A percentile compares a stretch with the other conserved stretches of the same genome.
These are phyloP conservation scores for Heliconius hermathena DNA, from an alignment of 1,140 invertebrate species.

Conservation along the genomic window DNA sequence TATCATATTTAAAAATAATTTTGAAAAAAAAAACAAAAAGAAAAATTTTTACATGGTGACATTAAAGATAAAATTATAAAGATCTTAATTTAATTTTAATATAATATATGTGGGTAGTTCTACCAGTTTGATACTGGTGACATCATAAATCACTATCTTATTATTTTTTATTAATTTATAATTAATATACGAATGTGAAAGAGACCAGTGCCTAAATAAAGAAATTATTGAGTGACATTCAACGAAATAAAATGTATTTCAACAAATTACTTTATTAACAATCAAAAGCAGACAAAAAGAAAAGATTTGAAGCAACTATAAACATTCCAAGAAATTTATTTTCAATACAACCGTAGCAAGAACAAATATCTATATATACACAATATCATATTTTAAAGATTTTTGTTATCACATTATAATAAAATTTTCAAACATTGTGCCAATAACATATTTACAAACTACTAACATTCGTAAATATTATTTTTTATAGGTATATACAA, in stretches of 20 bases:
- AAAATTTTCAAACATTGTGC: background rate
- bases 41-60: too few species aligned
- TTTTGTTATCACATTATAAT: background rate
- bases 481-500: background rate
- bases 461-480: constrained; percentile 11
- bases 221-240: background rate
- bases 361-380: background rate
- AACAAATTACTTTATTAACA: background rate
- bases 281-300: background rate
- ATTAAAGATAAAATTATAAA: too few species aligned
- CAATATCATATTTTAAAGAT: background rate
- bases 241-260: background rate
- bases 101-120: too few species aligned
- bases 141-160: too few species aligned
- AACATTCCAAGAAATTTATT: background rate
- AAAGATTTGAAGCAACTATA: background rate
- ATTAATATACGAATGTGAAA: background rate
- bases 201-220: background rate
- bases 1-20: too few species aligned
- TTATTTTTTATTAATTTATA: too few species aligned
- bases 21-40: too few species aligned
- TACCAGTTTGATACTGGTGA: too few species aligned
- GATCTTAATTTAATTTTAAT: too few species aligned
- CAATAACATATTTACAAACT: constrained; percentile 5
- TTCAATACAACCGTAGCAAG: background rate